Percentiles rank a stretch among this genome's conserved stretches.
Evolutionary conservation across 2,797 vertebrate genomes (phyloP).

Genomic region (Hyperoplus immaculatus): DNA sequence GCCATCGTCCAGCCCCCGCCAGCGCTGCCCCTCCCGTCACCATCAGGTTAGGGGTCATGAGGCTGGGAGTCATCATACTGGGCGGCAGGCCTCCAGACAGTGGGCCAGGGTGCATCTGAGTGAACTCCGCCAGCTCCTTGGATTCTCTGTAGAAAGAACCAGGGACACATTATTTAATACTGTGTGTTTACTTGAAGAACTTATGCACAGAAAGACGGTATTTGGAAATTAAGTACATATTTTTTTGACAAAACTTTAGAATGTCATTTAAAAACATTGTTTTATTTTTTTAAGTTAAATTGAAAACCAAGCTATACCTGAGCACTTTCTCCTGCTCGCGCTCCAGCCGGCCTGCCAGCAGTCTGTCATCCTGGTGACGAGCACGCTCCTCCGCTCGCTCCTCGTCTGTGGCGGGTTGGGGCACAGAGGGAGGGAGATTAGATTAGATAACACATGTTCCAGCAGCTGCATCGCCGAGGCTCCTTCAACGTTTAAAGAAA

Average conservation of each 20-base stretch:
- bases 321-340: constrained; percentile 96
- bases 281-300: too few species aligned
- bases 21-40: constrained; percentile 93
- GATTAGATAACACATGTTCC: constrained; percentile 21
- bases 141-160: constrained; percentile 87
- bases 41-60: constrained; percentile 88
- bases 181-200: neutral
- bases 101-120: constrained; percentile 90
- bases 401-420: constrained; percentile 80
- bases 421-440: neutral
- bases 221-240: neutral
- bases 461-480: constrained; percentile 1
- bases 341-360: constrained; percentile 91
- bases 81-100: constrained; percentile 91
- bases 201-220: neutral
- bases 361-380: constrained; percentile 90
- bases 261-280: too few species aligned
- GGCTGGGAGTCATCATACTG: constrained; percentile 80
- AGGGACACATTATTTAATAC: neutral
- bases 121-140: constrained; percentile 94
- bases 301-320: constrained; percentile 83
- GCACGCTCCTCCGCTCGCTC: constrained; percentile 89
- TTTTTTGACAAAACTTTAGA: neutral
- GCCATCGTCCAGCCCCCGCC: constrained; percentile 91
- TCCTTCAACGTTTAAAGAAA: neutral